Base-by-base conservation (phyloP, 2,113 vertebrate species). In the Gorilla gorilla region DNA sequence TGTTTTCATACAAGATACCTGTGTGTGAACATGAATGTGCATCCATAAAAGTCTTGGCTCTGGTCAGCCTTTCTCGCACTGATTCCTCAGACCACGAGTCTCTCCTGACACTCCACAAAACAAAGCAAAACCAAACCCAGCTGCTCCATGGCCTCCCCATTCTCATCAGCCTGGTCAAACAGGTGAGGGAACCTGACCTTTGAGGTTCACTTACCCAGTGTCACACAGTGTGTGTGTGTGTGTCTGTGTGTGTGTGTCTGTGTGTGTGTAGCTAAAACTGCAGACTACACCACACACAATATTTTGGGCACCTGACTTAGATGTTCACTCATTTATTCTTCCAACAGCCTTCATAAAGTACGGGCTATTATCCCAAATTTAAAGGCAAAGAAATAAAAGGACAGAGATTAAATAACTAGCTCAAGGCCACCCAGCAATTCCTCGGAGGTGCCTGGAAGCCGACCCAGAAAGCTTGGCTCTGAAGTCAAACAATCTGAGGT, bases 151-250 rank as follows among this genome's bases (percentile, higher is more conserved):
- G 14, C 84, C 43, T 61, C 17, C 40, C 68, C 27, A 5, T 40
- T 55, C 45, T 87, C 50, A 50, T 38, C 72, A 86, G 40, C 8
- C 30, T 32, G 11, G 22, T 90, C 81, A n/a, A 57, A 75, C 10
- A 27, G 27, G 57, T 14, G 5, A 93, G 50, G 18, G 8, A 43
- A 11, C 12, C 57, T 25, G 50, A 35, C 22, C 18, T 59, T 3
- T 45, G 38, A 92, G 82, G 35, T 18, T 92, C 17, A 35, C 48
- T 23, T 38, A 80, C 18, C 45, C 61, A 45, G 83, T 8, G 66
- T 66, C 76, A 87, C 0, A 7, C 8, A 45, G 35, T 5, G 17
- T 2, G 5, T 23, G 22, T 10, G 17, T 32, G 20, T 5, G 2
- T 68, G 48, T 89, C 6, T 23, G 22, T 10, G 17, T 32, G 22